Evolutionary conservation across 1,140 invertebrate species (phyloP).

Genomic region (Phthorimaea operculella): DNA sequence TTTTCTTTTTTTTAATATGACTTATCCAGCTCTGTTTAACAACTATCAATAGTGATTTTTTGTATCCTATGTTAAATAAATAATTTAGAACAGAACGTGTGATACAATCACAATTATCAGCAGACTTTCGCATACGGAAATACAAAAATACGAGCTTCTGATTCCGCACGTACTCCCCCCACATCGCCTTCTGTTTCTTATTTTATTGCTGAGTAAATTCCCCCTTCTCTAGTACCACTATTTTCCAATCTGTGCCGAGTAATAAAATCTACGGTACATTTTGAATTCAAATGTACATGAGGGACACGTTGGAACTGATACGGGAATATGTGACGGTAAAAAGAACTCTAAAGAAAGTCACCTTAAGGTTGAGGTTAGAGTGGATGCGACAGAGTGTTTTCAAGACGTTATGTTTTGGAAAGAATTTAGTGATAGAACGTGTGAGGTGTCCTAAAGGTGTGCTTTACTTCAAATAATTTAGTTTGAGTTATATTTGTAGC

Average conservation of each 20-base stretch:
- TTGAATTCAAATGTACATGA: slow-evolving; percentile 28
- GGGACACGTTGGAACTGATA: slow-evolving; percentile 21
- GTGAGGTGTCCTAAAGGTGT: too few relatives aligned
- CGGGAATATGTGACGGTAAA: neutral
- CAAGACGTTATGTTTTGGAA: neutral
- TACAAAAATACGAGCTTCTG: too few relatives aligned
- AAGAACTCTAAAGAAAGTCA: neutral
- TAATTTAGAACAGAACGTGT: too few relatives aligned
- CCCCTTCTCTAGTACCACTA: slow-evolving; percentile 12
- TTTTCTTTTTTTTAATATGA: too few relatives aligned
- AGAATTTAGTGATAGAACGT: neutral
- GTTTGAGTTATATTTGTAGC: too few relatives aligned
- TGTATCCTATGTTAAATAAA: too few relatives aligned
- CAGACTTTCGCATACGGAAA: too few relatives aligned
- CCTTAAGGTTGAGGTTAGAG: neutral
- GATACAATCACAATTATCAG: too few relatives aligned
- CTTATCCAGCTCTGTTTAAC: too few relatives aligned
- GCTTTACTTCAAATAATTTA: too few relatives aligned
- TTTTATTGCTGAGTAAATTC: neutral
- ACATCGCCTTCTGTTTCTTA: neutral
- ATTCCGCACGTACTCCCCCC: too few relatives aligned
- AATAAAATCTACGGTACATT: slow-evolving; percentile 27
- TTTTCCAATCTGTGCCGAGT: slow-evolving; percentile 33
- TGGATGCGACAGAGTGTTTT: neutral
- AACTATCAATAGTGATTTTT: too few relatives aligned